Evolutionary conservation across 2,888 invertebrate genomes (phyloP).

Genomic region (Tyria jacobaeae): DNA sequence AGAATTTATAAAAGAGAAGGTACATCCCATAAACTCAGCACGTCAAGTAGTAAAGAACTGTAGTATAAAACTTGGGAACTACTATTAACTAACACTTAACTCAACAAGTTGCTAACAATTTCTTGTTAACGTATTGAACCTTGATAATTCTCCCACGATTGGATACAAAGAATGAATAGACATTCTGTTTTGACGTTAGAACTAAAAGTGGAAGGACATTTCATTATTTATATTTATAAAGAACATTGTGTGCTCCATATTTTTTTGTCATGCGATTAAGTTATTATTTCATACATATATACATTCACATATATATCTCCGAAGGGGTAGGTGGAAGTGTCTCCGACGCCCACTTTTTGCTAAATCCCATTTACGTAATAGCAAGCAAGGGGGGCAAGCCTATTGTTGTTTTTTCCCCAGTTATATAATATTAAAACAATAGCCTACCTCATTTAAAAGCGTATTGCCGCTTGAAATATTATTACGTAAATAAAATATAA

Average conservation of each 20-base stretch:
- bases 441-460: no score
- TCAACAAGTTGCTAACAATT: slow-evolving; percentile 22
- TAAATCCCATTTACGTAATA: no score
- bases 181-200: slow-evolving; percentile 35
- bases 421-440: no score
- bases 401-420: no score
- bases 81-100: not conserved
- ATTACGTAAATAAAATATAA: no score
- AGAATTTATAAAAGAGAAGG: no score
- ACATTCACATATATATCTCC: no score
- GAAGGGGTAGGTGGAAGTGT: no score
- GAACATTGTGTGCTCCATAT: not conserved
- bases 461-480: no score
- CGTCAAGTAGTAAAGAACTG: not conserved
- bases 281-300: not conserved
- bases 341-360: no score
- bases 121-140: slow-evolving; percentile 40
- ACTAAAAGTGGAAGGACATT: slow-evolving; percentile 39
- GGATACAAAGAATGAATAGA: slow-evolving; percentile 28
- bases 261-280: slow-evolving; percentile 4
- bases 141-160: slow-evolving; percentile 49
- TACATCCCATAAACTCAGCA: no score
- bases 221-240: slow-evolving; percentile 8
- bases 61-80: not conserved
- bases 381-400: no score